These are phyloP conservation scores for Cantharis nigra DNA, from an alignment of 2,888 invertebrate genomes.

Conservation along the genomic window DNA sequence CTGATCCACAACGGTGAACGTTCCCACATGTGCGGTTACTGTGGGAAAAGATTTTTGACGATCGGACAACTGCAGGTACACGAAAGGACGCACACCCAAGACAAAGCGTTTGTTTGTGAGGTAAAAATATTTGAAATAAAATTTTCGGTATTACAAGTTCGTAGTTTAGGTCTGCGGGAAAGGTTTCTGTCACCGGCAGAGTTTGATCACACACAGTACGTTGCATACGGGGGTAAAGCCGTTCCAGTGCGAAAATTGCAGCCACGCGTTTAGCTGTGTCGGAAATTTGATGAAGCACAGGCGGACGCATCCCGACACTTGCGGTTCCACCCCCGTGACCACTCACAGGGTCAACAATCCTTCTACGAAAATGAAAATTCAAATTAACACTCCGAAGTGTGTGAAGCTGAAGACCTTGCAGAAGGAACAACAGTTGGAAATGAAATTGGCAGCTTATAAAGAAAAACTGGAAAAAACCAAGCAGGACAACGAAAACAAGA, in stretches of 20 bases:
- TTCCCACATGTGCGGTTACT: slow-evolving; percentile 48
- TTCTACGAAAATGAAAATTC: slow-evolving; percentile 45
- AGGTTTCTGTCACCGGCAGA: slow-evolving; percentile 58
- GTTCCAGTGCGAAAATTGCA: slow-evolving; percentile 58
- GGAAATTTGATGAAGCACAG: slow-evolving; percentile 59
- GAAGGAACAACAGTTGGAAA: slow-evolving; percentile 31
- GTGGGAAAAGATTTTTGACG: slow-evolving; percentile 49
- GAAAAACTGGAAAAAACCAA: slow-evolving; percentile 7
- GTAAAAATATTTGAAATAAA: slow-evolving; percentile 31
- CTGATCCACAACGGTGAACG: slow-evolving; percentile 44
- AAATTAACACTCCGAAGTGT: slow-evolving; percentile 46
- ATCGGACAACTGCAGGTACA: slow-evolving; percentile 49
- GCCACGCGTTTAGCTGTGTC: slow-evolving; percentile 56
- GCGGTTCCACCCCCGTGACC: slow-evolving; percentile 51
- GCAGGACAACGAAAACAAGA: background rate
- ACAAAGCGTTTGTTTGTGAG: slow-evolving; percentile 48
- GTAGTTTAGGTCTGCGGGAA: slow-evolving; percentile 56
- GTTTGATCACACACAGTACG: slow-evolving; percentile 57
- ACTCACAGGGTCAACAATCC: slow-evolving; percentile 47
- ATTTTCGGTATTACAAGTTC: background rate
- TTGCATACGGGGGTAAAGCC: slow-evolving; percentile 58
- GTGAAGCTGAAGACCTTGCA: slow-evolving; percentile 39
- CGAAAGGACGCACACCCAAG: slow-evolving; percentile 50
- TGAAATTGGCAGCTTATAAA: slow-evolving; percentile 32
- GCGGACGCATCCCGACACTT: slow-evolving; percentile 55